Base-by-base conservation (phyloP, 2,113 vertebrate species). In the Laticauda laticaudata region DNA sequence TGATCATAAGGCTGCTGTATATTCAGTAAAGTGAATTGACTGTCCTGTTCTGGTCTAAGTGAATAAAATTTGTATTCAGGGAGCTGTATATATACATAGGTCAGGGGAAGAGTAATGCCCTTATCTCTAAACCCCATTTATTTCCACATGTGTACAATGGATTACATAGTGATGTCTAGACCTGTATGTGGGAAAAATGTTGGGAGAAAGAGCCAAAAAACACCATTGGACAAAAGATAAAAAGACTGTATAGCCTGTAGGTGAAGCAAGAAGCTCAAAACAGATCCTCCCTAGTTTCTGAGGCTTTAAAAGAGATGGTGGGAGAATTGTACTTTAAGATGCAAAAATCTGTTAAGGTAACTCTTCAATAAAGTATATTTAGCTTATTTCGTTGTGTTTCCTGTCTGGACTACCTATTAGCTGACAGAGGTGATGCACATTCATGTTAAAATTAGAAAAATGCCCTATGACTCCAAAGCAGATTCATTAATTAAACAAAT, bases 401-500 rank as follows among this genome's bases (percentile, higher is more conserved):
- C 61, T 64, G 11, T 69, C 61, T 5, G 61, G 61, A n/a, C 29
- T 69, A 69, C 61, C 1, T 69, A 69, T 69, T 69, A 69, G 12
- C 29, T n/a, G 12, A 69, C 4, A 88, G 8, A 86, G 43, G 87
- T 7, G 4, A 29, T 26, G 21, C 53, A 45, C 0, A 0, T 53
- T 90, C 86, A 4, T 89, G 48, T 11, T 96, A 90, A 92, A 39
- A 92, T 45, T 6, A 87, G 88, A 3, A 3, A 24, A 26, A 45
- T 18, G 20, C 93, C 5, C 45, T 54, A 53, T 91, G 88, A 5
- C 53, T 95, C 86, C 21, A 92, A 5, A 88, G 81, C 55, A 85
- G 89, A 23, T 94, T 91, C 26, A 94, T 0, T 11, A 88, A 64
- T 93, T 75, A 87, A 90, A 21, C 90, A 81, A 90, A 23, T 90